These are phyloP conservation scores for Margaritifera margaritifera DNA, from an alignment of 2,888 invertebrate species.

Conservation along the genomic window DNA sequence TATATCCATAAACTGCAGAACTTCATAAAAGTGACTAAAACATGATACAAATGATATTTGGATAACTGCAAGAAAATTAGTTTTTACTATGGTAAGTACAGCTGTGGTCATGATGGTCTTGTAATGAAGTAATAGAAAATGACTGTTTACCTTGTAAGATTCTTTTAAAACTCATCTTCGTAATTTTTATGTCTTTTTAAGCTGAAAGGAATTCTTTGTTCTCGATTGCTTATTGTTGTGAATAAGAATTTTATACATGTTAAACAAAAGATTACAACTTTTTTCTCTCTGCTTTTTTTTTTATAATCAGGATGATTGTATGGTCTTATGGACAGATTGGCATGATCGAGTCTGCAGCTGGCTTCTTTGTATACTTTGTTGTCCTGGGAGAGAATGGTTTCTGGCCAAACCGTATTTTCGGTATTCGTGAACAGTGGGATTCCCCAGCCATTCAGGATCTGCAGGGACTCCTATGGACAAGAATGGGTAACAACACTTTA, in stretches of 20 bases:
- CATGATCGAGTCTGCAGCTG: conserved; percentile 99
- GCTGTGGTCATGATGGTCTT: too few relatives aligned
- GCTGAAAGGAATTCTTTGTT: too few relatives aligned
- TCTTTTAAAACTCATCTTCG: too few relatives aligned
- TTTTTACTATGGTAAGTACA: too few relatives aligned
- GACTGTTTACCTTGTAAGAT: too few relatives aligned
- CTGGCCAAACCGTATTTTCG: conserved; percentile 89
- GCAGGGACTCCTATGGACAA: conserved; percentile 97
- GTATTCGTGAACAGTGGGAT: conserved; percentile 98
- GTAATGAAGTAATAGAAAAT: too few relatives aligned
- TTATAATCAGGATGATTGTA: conserved; percentile 86
- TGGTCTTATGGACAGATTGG: conserved; percentile 99
- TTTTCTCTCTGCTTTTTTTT: conserved; percentile 2
- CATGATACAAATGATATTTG: too few relatives aligned
- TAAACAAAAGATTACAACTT: neutral
- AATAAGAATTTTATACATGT: neutral
- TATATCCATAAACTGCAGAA: too few relatives aligned
- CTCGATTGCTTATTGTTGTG: too few relatives aligned
- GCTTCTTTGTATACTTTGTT: conserved; percentile 99
- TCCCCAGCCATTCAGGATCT: conserved; percentile 98
- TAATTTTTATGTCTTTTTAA: too few relatives aligned
- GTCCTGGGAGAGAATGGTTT: conserved; percentile 99
- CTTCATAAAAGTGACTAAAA: too few relatives aligned
- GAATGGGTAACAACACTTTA: conserved; percentile 87
- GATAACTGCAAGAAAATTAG: too few relatives aligned